Percentiles rank a stretch among this genome's conserved stretches.
Evolutionary conservation across 2,113 vertebrate species (phyloP).

Genomic region (Emydura subglobosa): DNA sequence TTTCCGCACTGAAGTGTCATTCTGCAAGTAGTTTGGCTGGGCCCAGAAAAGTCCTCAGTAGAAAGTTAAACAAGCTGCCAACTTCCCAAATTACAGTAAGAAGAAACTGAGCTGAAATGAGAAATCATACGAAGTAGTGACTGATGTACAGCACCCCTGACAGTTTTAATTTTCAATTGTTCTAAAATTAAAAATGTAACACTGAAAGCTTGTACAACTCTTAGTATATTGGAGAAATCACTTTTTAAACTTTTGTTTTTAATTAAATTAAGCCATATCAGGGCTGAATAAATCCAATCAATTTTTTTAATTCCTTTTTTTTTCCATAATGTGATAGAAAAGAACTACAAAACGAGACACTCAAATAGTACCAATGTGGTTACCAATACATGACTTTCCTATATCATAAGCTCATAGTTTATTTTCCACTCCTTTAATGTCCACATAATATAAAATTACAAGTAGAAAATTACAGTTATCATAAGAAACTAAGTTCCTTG

Average conservation of each 20-base stretch:
- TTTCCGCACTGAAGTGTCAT: neutral
- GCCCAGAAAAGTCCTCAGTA: neutral
- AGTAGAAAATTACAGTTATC: neutral
- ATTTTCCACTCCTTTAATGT: neutral
- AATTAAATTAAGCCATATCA: neutral
- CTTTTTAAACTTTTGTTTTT: neutral
- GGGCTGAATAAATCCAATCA: neutral
- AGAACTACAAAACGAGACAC: neutral
- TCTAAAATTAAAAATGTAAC: neutral
- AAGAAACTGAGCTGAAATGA: neutral
- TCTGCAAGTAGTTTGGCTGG: neutral
- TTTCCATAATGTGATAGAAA: neutral
- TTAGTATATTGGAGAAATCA: neutral
- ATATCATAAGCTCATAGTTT: neutral
- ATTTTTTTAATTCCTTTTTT: neutral
- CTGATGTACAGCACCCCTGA: neutral
- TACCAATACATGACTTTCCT: neutral
- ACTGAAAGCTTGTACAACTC: neutral
- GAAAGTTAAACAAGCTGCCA: neutral
- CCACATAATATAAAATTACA: neutral
- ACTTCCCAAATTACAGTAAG: neutral
- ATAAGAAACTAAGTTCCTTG: neutral
- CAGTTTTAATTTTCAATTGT: neutral
- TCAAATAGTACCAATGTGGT: neutral
- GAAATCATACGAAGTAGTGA: neutral